A percentile compares a stretch with the other conserved stretches of the same genome.
These are phyloP conservation scores for Procambarus virginalis DNA, from an alignment of 1,140 invertebrate genomes.

Conservation along the genomic window DNA sequence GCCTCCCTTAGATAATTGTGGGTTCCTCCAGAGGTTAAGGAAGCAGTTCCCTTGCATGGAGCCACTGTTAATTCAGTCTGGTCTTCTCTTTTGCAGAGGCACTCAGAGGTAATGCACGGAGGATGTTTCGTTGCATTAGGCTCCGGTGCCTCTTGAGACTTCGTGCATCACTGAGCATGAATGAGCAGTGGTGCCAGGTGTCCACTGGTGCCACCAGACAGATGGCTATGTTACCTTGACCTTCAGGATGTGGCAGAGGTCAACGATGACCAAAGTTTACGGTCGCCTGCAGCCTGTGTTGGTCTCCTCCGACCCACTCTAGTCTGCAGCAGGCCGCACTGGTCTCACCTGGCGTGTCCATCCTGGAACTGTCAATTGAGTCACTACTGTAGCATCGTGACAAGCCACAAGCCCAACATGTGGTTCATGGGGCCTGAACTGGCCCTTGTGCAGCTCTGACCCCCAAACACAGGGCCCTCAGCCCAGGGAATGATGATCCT, in stretches of 20 bases:
- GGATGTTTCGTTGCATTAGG: conserved; percentile 69
- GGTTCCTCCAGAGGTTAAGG: conserved; percentile 63
- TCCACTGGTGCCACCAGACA: conserved; percentile 58
- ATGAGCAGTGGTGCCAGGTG: conserved; percentile 55
- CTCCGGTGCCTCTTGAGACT: conserved; percentile 66
- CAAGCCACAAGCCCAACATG: conserved; percentile 66
- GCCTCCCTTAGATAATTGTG: conserved; percentile 18
- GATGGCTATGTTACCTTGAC: conserved; percentile 59
- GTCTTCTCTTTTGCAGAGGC: conserved; percentile 68
- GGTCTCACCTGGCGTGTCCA: conserved; percentile 60
- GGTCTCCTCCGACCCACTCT: conserved; percentile 59
- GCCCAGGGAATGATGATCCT: conserved; percentile 58
- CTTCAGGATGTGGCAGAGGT: conserved; percentile 68
- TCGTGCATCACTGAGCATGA: conserved; percentile 65
- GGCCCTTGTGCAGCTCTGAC: conserved; percentile 52
- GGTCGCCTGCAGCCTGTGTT: conserved; percentile 68
- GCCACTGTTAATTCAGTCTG: conserved; percentile 69
- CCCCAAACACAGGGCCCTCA: conserved; percentile 64
- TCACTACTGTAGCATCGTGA: conserved; percentile 66
- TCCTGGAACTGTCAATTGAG: conserved; percentile 62
- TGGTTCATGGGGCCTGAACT: conserved; percentile 50
- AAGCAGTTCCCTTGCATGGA: conserved; percentile 65
- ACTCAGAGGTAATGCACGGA: conserved; percentile 69
- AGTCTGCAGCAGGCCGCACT: conserved; percentile 64
- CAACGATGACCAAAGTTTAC: conserved; percentile 59